A percentile compares a stretch with the other conserved stretches of the same genome.
phyloP scores from a whole-genome alignment of 2,888 invertebrate species.

The Eledona agricola region DNA sequence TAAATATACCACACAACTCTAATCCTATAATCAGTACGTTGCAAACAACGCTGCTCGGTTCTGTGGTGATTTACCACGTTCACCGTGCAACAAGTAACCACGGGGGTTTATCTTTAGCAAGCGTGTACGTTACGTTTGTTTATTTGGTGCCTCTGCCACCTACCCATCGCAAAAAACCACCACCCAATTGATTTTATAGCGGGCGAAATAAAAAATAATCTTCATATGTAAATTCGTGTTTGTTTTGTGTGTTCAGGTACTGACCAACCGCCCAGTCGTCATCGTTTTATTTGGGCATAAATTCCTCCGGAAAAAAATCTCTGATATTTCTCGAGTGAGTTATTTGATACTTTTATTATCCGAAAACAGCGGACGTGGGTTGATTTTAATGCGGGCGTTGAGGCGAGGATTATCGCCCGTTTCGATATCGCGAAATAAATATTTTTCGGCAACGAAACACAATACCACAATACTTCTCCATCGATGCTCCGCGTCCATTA shows the following conservation, averaged over 20 bases:
- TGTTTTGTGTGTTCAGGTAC: constrained; percentile 48
- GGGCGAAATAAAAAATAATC: constrained; percentile 12
- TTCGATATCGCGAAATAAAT: constrained; percentile 3
- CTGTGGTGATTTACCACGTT: constrained; percentile 52
- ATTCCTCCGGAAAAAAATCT: constrained; percentile 41
- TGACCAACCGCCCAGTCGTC: constrained; percentile 45
- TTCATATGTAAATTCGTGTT: constrained; percentile 52
- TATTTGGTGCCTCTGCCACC: constrained; percentile 26
- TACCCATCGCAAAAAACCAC: constrained; percentile 19
- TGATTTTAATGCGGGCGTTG: constrained; percentile 47
- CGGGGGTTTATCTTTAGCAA: constrained; percentile 32
- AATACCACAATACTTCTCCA: not conserved
- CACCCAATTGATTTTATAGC: constrained; percentile 28
- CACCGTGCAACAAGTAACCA: constrained; percentile 45
- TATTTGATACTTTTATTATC: constrained; percentile 54
- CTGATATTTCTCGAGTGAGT: constrained; percentile 41
- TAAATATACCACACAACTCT: constrained; percentile 50
- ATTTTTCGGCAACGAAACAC: not conserved
- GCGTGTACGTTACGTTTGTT: constrained; percentile 17
- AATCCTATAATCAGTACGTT: constrained; percentile 49
- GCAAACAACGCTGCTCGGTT: constrained; percentile 35
- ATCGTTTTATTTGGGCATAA: constrained; percentile 57
- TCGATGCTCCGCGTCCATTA: constrained; percentile 52
- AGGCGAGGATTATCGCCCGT: constrained; percentile 40
- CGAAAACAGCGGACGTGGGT: constrained; percentile 52